Evolutionary conservation across 2,797 vertebrate genomes (phyloP), one percentile per base, ranked within the genome.

Genomic region (Octomys mimax): DNA sequence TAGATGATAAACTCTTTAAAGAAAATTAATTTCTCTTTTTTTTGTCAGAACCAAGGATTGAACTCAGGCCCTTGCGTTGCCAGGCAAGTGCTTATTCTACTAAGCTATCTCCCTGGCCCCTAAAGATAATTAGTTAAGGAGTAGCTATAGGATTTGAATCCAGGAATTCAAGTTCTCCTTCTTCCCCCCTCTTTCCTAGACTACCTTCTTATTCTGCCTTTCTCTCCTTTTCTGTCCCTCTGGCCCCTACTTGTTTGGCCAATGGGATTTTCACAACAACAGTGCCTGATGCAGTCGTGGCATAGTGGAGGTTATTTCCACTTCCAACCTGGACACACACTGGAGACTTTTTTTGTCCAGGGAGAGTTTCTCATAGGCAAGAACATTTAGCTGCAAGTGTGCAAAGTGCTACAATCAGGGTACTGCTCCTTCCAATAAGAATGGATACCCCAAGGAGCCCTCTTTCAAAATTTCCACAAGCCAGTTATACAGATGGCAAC

Each of bases 391-490:
- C 19, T 89, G n/a, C 14, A 89, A 66, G 26, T 22, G 28, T 1
- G 16, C 84, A 83, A 89, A 87, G 31, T n/a, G 12, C 11, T 19
- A 68, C 42, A 52, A 91, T 81, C 66, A 33, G 28, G 31, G 42
- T n/a, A 85, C 4, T 46, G 12, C 49, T 87, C 52, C 54, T 87
- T 81, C 80, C 31, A 75, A 68, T 26, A 78, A 82, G 26, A n/a
- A 85, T 78, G n/a, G 7, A 6, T 81, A 22, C 66, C 14, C 33
- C 33, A 89, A 2, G 12, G 22, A 85, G 5, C 39, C 21, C 9
- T 94, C 54, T 36, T 89, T 96, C 59, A 68, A 93, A 96, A 88
- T 61, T 13, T 18, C 42, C 66, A 71, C 22, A 78, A 84, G 26
- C 14, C 31, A 82, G 9, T 33, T 66, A 1, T 6, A 18, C 68